A percentile compares a stretch with the other conserved stretches of the same genome.
phyloP scores from a whole-genome alignment of 2,888 invertebrate species.

The Cyclophora albipunctata region DNA sequence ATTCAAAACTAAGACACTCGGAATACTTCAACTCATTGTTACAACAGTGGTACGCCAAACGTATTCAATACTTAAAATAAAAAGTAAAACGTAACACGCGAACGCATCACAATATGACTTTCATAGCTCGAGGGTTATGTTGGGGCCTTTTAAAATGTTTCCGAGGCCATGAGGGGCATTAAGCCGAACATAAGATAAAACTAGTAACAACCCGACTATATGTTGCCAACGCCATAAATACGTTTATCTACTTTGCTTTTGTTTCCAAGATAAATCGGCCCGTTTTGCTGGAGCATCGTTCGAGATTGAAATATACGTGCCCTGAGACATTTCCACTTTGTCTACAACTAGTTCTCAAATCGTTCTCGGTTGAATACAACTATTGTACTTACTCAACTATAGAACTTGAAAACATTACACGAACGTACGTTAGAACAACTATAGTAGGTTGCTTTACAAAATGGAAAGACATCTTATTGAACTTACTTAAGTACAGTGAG shows the following conservation, averaged over 20 bases:
- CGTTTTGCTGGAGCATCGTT: conserved; percentile 53
- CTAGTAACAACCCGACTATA: conserved; percentile 49
- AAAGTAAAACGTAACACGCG: conserved; percentile 27
- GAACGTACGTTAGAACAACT: too few relatives aligned
- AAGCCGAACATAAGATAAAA: conserved; percentile 59
- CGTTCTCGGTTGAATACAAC: conserved; percentile 5
- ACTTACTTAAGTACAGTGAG: too few relatives aligned
- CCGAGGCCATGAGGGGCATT: conserved; percentile 51
- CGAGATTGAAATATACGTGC: conserved; percentile 46
- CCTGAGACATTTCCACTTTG: conserved; percentile 38
- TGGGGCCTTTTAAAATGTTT: conserved; percentile 62
- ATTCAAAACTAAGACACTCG: too few relatives aligned
- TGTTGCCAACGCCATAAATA: conserved; percentile 57
- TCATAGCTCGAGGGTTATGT: conserved; percentile 50
- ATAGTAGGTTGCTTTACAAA: too few relatives aligned
- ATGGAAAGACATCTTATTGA: too few relatives aligned
- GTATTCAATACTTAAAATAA: conserved; percentile 9
- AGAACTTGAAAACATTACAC: too few relatives aligned
- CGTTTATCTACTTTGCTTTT: conserved; percentile 62
- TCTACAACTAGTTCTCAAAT: conserved; percentile 27
- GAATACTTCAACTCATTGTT: too few relatives aligned
- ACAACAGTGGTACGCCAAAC: too few relatives aligned
- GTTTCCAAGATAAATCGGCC: conserved; percentile 58
- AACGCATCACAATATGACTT: conserved; percentile 36
- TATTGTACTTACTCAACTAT: too few relatives aligned